Conservation (phyloP, 2,888 invertebrate species). For the Boloria selene region DNA sequence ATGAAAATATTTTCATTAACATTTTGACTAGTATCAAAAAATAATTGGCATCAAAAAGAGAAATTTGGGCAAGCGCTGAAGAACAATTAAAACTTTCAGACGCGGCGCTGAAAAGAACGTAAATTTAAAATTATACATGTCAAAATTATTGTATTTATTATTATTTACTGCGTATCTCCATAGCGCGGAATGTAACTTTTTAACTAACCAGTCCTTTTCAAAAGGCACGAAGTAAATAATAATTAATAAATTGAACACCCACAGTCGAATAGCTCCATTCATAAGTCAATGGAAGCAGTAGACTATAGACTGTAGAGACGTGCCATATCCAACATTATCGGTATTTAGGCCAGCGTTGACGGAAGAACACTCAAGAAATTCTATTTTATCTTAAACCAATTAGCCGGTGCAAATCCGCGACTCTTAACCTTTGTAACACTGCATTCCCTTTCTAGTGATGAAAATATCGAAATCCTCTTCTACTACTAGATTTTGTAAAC, state of each 20-base stretch:
- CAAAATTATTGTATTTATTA: too few species aligned
- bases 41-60: conserved; percentile 8
- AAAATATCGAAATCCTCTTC: neutral
- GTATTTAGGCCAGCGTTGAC: conserved; percentile 71
- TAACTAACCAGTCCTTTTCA: too few species aligned
- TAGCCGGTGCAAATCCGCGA: conserved; percentile 52
- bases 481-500: conserved; percentile 26
- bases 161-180: too few species aligned
- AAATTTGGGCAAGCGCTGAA: conserved; percentile 16
- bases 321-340: conserved; percentile 23
- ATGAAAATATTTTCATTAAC: neutral
- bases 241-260: conserved; percentile 33
- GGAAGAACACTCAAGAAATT: conserved; percentile 58
- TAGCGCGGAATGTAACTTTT: too few species aligned
- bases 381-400: conserved; percentile 68
- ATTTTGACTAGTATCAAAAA: neutral
- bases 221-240: conserved; percentile 1
- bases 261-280: conserved; percentile 34
- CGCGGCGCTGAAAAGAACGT: conserved; percentile 1
- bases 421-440: conserved; percentile 45
- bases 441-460: conserved; percentile 56
- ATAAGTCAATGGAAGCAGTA: conserved; percentile 20
- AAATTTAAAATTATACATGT: neutral
- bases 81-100: conserved; percentile 10
- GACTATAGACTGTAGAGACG: neutral